These are phyloP conservation scores for Epinephelus awoara DNA, from an alignment of 2,797 vertebrate species.

Conservation along the genomic window DNA sequence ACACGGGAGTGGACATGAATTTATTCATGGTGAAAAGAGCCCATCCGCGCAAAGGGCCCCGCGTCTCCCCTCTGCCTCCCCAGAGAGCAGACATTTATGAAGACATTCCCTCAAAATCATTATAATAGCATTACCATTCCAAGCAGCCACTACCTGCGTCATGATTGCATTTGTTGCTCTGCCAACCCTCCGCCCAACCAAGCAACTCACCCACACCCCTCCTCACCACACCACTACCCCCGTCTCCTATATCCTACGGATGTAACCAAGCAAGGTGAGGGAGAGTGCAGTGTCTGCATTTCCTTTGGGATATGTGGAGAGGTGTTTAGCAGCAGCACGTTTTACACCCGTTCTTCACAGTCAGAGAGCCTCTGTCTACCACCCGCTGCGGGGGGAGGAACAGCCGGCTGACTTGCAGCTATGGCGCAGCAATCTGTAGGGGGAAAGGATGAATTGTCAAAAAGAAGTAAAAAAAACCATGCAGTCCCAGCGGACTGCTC, in stretches of 20 bases:
- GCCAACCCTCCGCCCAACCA: conserved; percentile 45
- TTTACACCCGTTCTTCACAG: conserved; percentile 60
- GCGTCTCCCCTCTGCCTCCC: conserved; percentile 63
- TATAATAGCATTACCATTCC: conserved; percentile 83
- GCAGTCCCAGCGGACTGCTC: conserved; percentile 21
- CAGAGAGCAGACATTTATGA: conserved; percentile 87
- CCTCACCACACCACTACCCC: not conserved
- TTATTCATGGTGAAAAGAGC: conserved; percentile 85
- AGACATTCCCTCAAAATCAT: conserved; percentile 84
- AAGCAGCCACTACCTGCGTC: conserved; percentile 72
- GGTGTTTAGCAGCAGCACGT: conserved; percentile 51
- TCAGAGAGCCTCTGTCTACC: conserved; percentile 56
- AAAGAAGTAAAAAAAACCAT: conserved; percentile 24
- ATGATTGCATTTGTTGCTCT: conserved; percentile 72
- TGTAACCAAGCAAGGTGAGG: conserved; percentile 56
- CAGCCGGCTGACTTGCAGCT: conserved; percentile 46
- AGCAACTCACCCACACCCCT: conserved; percentile 11
- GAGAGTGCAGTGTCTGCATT: conserved; percentile 53
- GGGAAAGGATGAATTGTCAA: conserved; percentile 28
- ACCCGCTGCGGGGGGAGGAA: conserved; percentile 4
- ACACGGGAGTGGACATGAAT: conserved; percentile 81
- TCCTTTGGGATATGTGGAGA: conserved; percentile 66
- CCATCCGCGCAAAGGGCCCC: conserved; percentile 57
- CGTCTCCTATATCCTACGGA: conserved; percentile 21
- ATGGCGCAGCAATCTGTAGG: conserved; percentile 49